A percentile compares a stretch with the other conserved stretches of the same genome.
Evolutionary conservation across 2,888 invertebrate genomes (phyloP).

Genomic region (Drosophila ustulata): DNA sequence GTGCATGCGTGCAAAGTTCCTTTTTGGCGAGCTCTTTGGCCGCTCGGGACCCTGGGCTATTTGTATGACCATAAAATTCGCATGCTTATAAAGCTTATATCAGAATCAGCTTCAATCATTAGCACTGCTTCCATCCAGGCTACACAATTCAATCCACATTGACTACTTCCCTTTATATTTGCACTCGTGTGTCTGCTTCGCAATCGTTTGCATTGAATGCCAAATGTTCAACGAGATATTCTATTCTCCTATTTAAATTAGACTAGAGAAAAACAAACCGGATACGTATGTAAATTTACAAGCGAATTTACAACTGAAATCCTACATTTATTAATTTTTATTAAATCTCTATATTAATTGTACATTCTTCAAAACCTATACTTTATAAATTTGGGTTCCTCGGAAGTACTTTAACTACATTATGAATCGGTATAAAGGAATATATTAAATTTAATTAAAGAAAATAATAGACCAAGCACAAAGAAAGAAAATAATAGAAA

Average conservation of each 20-base stretch:
- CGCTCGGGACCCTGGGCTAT: slow-evolving; percentile 16
- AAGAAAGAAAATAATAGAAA: too few species aligned
- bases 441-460: too few species aligned
- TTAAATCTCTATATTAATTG: too few species aligned
- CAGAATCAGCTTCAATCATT: slow-evolving; percentile 65
- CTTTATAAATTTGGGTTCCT: too few species aligned
- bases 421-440: too few species aligned
- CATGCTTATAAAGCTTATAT: slow-evolving; percentile 55
- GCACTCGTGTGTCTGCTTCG: slow-evolving; percentile 24
- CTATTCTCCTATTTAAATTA: slow-evolving; percentile 26
- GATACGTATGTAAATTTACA: too few species aligned
- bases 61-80: slow-evolving; percentile 30
- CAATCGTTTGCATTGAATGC: slow-evolving; percentile 44
- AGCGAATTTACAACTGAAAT: too few species aligned
- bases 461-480: too few species aligned
- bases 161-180: slow-evolving; percentile 41
- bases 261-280: neutral
- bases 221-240: slow-evolving; percentile 43
- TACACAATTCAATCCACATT: slow-evolving; percentile 33
- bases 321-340: too few species aligned
- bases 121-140: slow-evolving; percentile 35
- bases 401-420: too few species aligned
- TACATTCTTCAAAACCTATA: too few species aligned
- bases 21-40: slow-evolving; percentile 62
- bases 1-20: slow-evolving; percentile 70